Evolutionary conservation across 1,140 invertebrate genomes (phyloP), one percentile per base, ranked within the genome.

Genomic region (Mylabris phalerata): DNA sequence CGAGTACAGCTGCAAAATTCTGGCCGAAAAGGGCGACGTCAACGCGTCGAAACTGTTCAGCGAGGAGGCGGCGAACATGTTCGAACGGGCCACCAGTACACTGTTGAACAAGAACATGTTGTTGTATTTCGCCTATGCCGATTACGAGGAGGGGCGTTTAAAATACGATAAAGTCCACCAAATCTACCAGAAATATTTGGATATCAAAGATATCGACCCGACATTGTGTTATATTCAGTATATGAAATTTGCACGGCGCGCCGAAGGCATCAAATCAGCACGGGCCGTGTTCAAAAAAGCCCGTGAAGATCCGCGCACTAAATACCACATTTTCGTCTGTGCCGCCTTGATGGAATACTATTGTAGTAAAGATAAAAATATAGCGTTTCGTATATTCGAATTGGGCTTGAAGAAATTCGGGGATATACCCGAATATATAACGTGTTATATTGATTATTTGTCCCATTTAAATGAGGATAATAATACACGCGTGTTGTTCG

Each of bases 391-490:
- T 63, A 98, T 99, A 66, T 99, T 99, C 77, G 96, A 99, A 76
- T 78, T 99, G 19, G 98, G 96, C 0, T 77, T 99, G 10, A 99
- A 99, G 75, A 97, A 96, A 73, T 98, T 95, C 76, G 89, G 87
- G 0, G 88, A 93, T 67, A 90, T 92, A 73, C 89, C 95, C 0
- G 93, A 98, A 67, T 99, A 97, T 72, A 88, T 98, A 55, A 79
- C 95, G 50, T 90, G 90, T 69, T 99, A 98, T 70, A 92, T 99
- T 55, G 94, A 98, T 71, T 99, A 98, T 73, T 80, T 99, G 62
- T 95, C 94, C 7, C 95, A 98, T 85, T 79, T 99, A 7, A 99
- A 99, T 78, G 96, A 99, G 84, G 97, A 99, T 74, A 99, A 99
- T 75, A 99, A 99, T 72, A 98, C 97, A 0, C 78, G 97, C 60